A percentile compares a stretch with the other conserved stretches of the same genome.
These are phyloP conservation scores for Nerophis lumbriciformis DNA, from an alignment of 2,113 vertebrate genomes.

Conservation along the genomic window DNA sequence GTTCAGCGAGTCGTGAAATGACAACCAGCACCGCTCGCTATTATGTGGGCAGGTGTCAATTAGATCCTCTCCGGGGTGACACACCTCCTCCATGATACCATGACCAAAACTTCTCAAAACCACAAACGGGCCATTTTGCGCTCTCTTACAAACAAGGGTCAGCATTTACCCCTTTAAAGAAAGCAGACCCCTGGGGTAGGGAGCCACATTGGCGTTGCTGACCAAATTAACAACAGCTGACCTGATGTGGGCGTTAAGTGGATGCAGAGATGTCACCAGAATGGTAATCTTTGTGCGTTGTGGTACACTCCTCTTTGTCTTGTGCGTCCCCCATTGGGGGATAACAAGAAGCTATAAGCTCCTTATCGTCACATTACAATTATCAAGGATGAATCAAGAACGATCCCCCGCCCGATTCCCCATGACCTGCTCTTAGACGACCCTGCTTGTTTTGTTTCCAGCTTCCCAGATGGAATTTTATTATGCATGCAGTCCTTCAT, in stretches of 20 bases:
- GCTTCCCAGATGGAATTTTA: conserved; percentile 42
- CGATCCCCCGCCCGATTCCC: conserved; percentile 11
- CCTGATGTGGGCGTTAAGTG: conserved; percentile 68
- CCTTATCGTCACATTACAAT: conserved; percentile 69
- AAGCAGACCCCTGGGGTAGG: conserved; percentile 28
- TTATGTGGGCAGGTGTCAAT: conserved; percentile 44
- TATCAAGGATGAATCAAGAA: conserved; percentile 48
- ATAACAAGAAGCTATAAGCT: conserved; percentile 65
- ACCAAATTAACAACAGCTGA: conserved; percentile 70
- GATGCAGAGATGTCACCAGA: conserved; percentile 47
- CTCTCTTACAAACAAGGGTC: conserved; percentile 59
- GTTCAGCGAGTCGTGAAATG: conserved; percentile 34
- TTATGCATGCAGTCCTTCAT: conserved; percentile 45
- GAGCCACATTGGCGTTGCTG: conserved; percentile 50
- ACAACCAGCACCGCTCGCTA: conserved; percentile 13
- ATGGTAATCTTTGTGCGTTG: conserved; percentile 56
- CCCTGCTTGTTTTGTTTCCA: conserved; percentile 44
- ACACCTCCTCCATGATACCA: conserved; percentile 41
- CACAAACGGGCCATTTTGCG: conserved; percentile 51
- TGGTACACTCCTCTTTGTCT: conserved; percentile 47
- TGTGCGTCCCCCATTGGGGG: conserved; percentile 37
- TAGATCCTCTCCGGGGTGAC: conserved; percentile 36
- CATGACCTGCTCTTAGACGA: conserved; percentile 19
- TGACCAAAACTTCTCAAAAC: conserved; percentile 46
- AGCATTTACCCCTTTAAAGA: conserved; percentile 43